Evolutionary conservation across 2,113 vertebrate species (phyloP), one percentile per base, ranked within the genome.

Genomic region (Limnothrissa miodon): DNA sequence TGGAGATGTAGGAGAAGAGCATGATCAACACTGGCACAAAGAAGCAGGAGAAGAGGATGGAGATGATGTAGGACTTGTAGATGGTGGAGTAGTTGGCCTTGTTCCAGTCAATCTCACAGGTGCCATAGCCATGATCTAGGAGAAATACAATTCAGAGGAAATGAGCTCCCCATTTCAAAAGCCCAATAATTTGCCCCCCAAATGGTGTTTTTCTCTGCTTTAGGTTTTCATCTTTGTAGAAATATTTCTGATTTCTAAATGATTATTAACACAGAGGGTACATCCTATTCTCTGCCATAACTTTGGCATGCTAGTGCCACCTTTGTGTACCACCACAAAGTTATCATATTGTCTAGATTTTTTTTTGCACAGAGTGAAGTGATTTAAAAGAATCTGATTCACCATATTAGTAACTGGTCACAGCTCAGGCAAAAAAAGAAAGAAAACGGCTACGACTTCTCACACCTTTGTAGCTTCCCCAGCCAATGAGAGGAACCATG

Each of bases 381-480:
- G n/a, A n/a, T n/a, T n/a, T n/a, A n/a, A n/a, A n/a, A 42, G 42
- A 42, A 6, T 42, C 42, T 42, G 42, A 42, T 42, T 6, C 42
- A 42, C 42, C 42, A 42, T 2, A 6, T 6, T 42, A 42, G 6
- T 42, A 42, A 11, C 33, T 36, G 15, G 15, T 13, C 29, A 36
- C 29, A 33, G 36, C 8, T 13, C n/a, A 25, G 3, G 9, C 59
- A 66, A 66, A 29, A 66, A n/a, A 33, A 33, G 7, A 66, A 25
- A 33, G 62, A 53, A 53, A 21, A 21, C 2, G 4, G 19, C 51
- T 53, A 5, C n/a, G 51, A 53, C 17, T 53, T 23, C 17, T 23
- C 33, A 15, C 90, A 94, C 96, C 95, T 95, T 90, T 96, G 85
- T 96, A 97, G 87, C 96, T 95, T 7, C 95, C 95, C 96, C 96